Conservation (phyloP, 92 coral and sea anemone species). For the Chrysogorgia sp. region DNA sequence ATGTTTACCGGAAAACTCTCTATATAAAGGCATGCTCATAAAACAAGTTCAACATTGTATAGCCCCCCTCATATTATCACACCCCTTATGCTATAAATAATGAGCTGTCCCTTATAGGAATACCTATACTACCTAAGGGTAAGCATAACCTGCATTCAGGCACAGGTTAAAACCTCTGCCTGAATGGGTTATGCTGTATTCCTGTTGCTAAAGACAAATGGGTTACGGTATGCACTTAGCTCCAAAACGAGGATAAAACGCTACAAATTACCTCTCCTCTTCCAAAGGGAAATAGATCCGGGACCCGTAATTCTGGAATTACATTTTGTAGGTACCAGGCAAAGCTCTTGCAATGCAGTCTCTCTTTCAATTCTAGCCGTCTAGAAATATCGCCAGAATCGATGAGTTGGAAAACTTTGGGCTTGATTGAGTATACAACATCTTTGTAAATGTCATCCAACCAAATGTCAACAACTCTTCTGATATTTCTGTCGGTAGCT, state of each 20-base stretch:
- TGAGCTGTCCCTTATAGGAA: too few relatives aligned
- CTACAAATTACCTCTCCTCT: slow-evolving; percentile 81
- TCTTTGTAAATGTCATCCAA: slow-evolving; percentile 93
- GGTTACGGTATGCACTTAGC: not conserved
- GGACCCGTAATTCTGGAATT: slow-evolving; percentile 84
- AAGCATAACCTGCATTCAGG: too few relatives aligned
- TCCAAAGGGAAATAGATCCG: slow-evolving; percentile 88
- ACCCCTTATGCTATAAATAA: too few relatives aligned
- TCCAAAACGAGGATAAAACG: not conserved
- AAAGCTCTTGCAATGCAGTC: slow-evolving; percentile 81
- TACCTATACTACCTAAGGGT: too few relatives aligned
- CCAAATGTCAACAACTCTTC: slow-evolving; percentile 96
- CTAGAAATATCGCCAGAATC: slow-evolving; percentile 78
- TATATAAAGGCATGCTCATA: too few relatives aligned
- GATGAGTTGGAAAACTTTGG: slow-evolving; percentile 62
- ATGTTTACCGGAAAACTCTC: too few relatives aligned
- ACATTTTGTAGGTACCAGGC: slow-evolving; percentile 88
- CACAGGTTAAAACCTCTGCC: too few relatives aligned
- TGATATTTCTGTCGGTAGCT: slow-evolving; percentile 85
- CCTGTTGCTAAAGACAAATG: not conserved
- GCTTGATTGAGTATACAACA: slow-evolving; percentile 85
- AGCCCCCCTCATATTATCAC: too few relatives aligned
- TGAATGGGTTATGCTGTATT: too few relatives aligned
- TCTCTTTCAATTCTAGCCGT: slow-evolving; percentile 68
- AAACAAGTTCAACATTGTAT: too few relatives aligned